phyloP scores from a whole-genome alignment of 2,797 vertebrate species.

The Smutsia temminckii region DNA sequence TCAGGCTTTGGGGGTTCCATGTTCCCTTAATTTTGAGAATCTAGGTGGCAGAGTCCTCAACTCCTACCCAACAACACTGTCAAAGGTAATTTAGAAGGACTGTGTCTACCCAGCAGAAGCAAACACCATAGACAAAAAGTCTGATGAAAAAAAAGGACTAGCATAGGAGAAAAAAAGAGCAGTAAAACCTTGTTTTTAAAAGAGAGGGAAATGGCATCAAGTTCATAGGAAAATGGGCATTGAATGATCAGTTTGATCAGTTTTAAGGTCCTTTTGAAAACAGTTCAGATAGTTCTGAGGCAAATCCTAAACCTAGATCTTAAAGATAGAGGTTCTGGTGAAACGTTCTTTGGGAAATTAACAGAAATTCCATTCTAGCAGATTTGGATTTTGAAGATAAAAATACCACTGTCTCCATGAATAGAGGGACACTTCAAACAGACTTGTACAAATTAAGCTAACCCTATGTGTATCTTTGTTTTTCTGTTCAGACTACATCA shows the following conservation, averaged over 20 bases:
- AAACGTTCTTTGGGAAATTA: constrained; percentile 54
- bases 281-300: constrained; percentile 2
- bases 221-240: neutral
- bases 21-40: neutral
- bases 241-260: neutral
- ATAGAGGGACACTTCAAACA: constrained; percentile 44
- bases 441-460: constrained; percentile 65
- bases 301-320: constrained; percentile 52
- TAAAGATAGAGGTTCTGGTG: constrained; percentile 45
- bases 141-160: neutral
- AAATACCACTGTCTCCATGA: constrained; percentile 63
- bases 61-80: neutral
- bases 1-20: neutral
- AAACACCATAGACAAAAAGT: neutral
- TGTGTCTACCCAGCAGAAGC: constrained; percentile 1
- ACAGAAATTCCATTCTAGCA: constrained; percentile 56
- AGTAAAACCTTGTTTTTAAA: constrained; percentile 13
- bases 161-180: constrained; percentile 6
- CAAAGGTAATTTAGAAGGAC: neutral
- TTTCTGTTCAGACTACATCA: constrained; percentile 42
- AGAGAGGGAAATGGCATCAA: neutral
- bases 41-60: neutral
- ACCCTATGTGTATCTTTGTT: constrained; percentile 47
- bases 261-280: constrained; percentile 42
- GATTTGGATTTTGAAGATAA: constrained; percentile 69